Base-by-base conservation (phyloP, 1,140 invertebrate species). In the Halictus rubicundus region DNA sequence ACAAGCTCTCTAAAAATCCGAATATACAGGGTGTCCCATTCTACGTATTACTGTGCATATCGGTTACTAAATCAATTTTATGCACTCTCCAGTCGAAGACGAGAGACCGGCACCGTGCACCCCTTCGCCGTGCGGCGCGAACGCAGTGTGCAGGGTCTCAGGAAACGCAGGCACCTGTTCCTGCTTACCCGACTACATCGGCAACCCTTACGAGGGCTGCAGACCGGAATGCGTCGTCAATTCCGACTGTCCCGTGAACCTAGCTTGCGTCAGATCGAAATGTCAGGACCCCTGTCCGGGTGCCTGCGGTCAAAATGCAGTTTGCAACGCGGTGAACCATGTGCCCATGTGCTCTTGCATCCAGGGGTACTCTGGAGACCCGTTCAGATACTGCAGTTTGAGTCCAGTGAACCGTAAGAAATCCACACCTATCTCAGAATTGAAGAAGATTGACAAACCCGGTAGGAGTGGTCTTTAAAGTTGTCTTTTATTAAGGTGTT, bases 211-310 rank as follows among this genome's bases (percentile, higher is more conserved):
- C 83, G 95, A 96, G 87, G 95, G 95, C 74, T 96, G 96, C 88
- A 92, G 96, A 76, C 95, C 96, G 4, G 96, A 96, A 91, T 97
- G 96, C 89, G 93, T 94, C 2, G 91, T 96, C 10, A 95, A 96
- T 87, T 94, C 95, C 2, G 96, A 97, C 85, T 97, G 96, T 91
- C 89, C 95, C 6, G 94, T 94, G 52, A 95, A 95, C 79, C 94
- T 95, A 86, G 95, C 96, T 19, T 97, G 97, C 88, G 94, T 96
- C 42, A 95, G 95, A 87, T 94, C 95, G 80, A 96, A 95, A 92
- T 97, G 96, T 89, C 92, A 94, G 70, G 95, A 97, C 89, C 96
- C 96, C 25, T 97, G 96, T 85, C 95, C 95, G 21, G 96, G 95
- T 75, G 95, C 95, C 32, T 97, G 96, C 91, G 96, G 96, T 32